Evolutionary conservation across 2,888 invertebrate species (phyloP).

Genomic region (Rotaria magnacalcarata): DNA sequence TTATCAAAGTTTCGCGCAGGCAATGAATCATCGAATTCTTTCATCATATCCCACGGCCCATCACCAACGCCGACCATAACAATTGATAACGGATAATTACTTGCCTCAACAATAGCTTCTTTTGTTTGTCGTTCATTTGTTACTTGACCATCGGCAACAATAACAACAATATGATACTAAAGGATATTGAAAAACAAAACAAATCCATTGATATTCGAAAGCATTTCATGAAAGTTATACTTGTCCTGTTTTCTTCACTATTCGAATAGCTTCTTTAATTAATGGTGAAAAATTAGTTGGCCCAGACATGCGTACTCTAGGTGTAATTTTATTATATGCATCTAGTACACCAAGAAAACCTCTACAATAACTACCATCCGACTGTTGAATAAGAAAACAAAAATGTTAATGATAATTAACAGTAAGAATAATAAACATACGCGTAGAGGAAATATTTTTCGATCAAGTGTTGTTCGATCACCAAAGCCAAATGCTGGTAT

Average conservation of each 20-base stretch:
- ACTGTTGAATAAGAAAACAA: not conserved
- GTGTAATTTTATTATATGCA: constrained; percentile 60
- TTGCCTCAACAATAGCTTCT: constrained; percentile 62
- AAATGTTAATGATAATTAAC: not conserved
- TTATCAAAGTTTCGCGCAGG: constrained; percentile 62
- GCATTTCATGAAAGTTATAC: not conserved
- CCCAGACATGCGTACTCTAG: constrained; percentile 60
- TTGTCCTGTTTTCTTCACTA: constrained; percentile 55
- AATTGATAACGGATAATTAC: constrained; percentile 61
- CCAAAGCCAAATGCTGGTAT: constrained; percentile 63
- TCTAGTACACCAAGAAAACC: constrained; percentile 59
- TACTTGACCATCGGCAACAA: constrained; percentile 63
- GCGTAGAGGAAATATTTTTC: constrained; percentile 58
- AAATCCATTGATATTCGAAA: not conserved
- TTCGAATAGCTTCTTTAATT: constrained; percentile 61
- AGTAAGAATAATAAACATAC: constrained; percentile 37
- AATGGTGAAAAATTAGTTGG: constrained; percentile 63
- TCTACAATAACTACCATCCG: constrained; percentile 53
- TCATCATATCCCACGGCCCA: constrained; percentile 63
- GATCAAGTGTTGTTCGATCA: constrained; percentile 59
- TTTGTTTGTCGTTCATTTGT: constrained; percentile 60
- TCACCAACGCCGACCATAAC: constrained; percentile 63
- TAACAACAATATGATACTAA: constrained; percentile 62
- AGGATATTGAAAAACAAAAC: constrained; percentile 40
- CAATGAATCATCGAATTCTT: constrained; percentile 61